These are phyloP conservation scores for Argynnis bischoffii DNA, from an alignment of 2,888 invertebrate genomes.

Conservation along the genomic window DNA sequence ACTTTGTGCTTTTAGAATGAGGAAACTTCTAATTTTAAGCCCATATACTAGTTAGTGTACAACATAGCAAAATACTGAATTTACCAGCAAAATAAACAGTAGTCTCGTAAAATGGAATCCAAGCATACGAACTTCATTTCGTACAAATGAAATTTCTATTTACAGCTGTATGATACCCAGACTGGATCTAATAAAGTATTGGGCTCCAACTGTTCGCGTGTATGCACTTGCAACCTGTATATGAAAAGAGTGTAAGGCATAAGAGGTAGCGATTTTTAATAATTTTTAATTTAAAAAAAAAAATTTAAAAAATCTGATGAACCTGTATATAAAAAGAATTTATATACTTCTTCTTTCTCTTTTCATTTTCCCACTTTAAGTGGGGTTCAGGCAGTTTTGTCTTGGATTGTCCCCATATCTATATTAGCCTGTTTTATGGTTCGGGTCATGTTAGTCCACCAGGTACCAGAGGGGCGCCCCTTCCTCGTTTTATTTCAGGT, in stretches of 20 bases:
- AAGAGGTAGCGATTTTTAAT: conserved; percentile 14
- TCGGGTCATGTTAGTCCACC: too few species aligned
- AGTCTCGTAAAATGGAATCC: conserved; percentile 23
- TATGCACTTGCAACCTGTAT: conserved; percentile 19
- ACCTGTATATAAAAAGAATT: too few species aligned
- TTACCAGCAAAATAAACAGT: conserved; percentile 2
- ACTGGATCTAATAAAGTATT: conserved; percentile 44
- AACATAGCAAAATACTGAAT: not conserved
- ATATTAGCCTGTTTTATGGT: too few species aligned
- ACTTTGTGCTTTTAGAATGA: too few species aligned
- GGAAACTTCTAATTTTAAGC: too few species aligned
- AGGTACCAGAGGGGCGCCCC: too few species aligned
- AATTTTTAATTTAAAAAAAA: not conserved
- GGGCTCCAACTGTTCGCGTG: conserved; percentile 40
- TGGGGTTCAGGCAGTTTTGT: too few species aligned
- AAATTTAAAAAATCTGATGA: not conserved
- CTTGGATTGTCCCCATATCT: too few species aligned
- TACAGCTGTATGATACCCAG: conserved; percentile 42
- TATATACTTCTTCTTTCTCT: too few species aligned
- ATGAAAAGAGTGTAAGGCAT: not conserved
- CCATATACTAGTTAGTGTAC: not conserved
- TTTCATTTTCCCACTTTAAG: too few species aligned
- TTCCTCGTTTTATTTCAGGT: too few species aligned
- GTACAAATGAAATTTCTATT: conserved; percentile 41
- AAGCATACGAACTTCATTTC: conserved; percentile 30